Evolutionary conservation across 2,113 vertebrate genomes (phyloP).

Genomic region (Charina bottae): DNA sequence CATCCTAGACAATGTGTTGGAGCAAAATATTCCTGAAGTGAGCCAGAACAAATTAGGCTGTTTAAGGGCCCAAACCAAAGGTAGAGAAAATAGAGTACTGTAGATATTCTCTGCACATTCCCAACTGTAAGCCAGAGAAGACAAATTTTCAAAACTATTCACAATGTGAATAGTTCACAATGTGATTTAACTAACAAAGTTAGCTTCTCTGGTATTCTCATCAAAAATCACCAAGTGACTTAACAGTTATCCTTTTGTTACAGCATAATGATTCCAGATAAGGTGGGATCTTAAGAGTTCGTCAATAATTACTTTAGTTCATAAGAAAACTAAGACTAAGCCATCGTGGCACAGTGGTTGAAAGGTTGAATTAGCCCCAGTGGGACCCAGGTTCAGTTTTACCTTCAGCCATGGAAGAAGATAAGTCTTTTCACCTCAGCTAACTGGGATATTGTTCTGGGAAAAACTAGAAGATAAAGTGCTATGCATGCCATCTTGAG

Average conservation of each 20-base stretch:
- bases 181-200: neutral
- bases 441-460: neutral
- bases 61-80: neutral
- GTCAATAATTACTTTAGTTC: neutral
- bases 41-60: neutral
- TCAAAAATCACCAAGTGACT: neutral
- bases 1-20: neutral
- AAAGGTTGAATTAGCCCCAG: neutral
- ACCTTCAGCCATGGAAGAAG: neutral
- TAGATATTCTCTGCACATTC: neutral
- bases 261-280: neutral
- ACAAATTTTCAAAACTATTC: neutral
- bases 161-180: neutral
- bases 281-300: neutral
- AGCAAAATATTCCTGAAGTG: neutral
- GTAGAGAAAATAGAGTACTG: neutral
- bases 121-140: neutral
- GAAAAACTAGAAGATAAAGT: neutral
- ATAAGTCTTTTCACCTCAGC: neutral
- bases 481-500: neutral
- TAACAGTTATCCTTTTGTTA: neutral
- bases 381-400: neutral
- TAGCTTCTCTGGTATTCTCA: neutral
- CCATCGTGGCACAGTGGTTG: neutral
- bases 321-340: neutral